A percentile compares a stretch with the other conserved stretches of the same genome.
Conservation (phyloP, 2,113 vertebrate genomes). For the Dromas ardeola region DNA sequence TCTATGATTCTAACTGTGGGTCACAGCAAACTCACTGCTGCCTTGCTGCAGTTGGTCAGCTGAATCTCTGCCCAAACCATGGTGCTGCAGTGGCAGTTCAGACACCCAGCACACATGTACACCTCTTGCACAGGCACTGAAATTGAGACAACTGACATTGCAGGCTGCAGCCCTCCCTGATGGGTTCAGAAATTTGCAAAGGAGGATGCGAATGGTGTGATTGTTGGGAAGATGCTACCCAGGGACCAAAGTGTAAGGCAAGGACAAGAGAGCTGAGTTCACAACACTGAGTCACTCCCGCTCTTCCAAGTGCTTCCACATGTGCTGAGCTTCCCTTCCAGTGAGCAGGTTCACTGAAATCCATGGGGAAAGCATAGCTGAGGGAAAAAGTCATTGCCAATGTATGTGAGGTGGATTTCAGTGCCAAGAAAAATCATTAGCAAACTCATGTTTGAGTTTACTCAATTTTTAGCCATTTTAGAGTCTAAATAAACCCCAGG, state of each 20-base stretch:
- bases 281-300: not conserved
- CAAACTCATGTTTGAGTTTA: not conserved
- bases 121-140: not conserved
- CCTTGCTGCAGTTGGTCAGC: not conserved
- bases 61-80: not conserved
- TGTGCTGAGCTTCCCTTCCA: not conserved
- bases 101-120: rapidly evolving
- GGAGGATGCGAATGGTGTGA: not conserved
- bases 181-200: not conserved
- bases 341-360: not conserved
- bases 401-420: not conserved
- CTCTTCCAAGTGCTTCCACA: not conserved
- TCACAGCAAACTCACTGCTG: not conserved
- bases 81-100: not conserved
- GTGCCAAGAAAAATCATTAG: not conserved
- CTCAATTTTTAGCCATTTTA: not conserved
- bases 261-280: not conserved
- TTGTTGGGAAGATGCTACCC: not conserved
- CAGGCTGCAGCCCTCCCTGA: not conserved
- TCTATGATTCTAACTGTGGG: too few relatives aligned
- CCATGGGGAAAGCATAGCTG: not conserved
- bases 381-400: not conserved
- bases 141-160: not conserved
- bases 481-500: not conserved
- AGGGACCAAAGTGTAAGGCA: not conserved